Percentiles rank a stretch among this genome's conserved stretches.
These are phyloP conservation scores for Pygoscelis adeliae DNA, from an alignment of 2,113 vertebrate genomes.

Conservation along the genomic window DNA sequence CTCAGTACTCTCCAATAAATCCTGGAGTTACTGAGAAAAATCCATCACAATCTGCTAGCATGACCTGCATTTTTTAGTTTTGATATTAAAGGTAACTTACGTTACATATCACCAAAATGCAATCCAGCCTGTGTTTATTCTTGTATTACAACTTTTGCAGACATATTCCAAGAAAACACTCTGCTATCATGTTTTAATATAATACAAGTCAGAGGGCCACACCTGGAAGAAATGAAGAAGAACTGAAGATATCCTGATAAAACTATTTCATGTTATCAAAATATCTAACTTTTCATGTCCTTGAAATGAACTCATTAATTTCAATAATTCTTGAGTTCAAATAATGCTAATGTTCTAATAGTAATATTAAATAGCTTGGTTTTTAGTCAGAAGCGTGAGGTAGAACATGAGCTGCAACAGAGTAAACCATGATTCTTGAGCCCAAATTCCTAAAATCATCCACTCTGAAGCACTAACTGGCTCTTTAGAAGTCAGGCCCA, in stretches of 20 bases:
- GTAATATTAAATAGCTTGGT: background rate
- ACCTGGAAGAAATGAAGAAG: background rate
- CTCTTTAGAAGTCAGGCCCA: background rate
- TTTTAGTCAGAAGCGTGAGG: background rate
- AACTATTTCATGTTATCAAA: background rate
- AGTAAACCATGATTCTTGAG: background rate
- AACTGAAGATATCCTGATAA: background rate
- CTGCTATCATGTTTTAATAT: background rate
- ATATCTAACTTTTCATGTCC: background rate
- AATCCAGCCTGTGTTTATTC: background rate
- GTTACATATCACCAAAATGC: background rate
- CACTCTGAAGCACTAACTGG: background rate
- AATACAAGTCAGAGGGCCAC: background rate
- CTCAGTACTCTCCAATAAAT: background rate
- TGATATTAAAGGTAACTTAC: background rate
- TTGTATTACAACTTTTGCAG: background rate
- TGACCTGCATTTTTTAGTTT: background rate
- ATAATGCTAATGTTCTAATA: background rate
- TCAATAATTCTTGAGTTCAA: background rate
- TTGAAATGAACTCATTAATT: background rate
- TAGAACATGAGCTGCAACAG: background rate
- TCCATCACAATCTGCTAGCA: background rate
- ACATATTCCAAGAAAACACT: background rate
- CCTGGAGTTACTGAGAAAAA: background rate
- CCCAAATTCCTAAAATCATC: background rate